Percentiles rank a stretch among this genome's conserved stretches.
Evolutionary conservation across 1,140 invertebrate species (phyloP).

Genomic region (Brachionus paranguensis): DNA sequence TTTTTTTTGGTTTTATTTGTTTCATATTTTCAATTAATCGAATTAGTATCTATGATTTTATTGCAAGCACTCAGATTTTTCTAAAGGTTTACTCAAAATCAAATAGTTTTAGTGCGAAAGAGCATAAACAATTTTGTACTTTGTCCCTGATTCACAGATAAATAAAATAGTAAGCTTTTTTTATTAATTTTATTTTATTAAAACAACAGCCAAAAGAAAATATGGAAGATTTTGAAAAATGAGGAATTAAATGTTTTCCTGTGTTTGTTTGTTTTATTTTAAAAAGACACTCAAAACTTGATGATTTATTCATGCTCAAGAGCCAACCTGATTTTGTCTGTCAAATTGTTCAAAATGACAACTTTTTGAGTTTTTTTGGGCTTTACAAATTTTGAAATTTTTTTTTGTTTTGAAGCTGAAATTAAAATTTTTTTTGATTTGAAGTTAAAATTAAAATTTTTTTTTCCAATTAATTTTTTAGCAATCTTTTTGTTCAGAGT

Average conservation of each 20-base stretch:
- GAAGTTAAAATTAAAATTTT: too few species aligned
- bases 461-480: too few species aligned
- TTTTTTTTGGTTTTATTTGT: not conserved
- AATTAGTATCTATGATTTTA: not conserved
- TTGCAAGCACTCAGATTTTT: not conserved
- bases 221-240: not conserved
- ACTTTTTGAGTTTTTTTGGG: not conserved
- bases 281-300: too few species aligned
- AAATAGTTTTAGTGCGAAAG: not conserved
- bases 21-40: not conserved
- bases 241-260: not conserved
- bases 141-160: not conserved
- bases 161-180: not conserved
- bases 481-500: not conserved
- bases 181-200: not conserved
- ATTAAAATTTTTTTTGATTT: too few species aligned
- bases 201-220: not conserved
- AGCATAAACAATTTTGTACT: not conserved
- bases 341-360: not conserved
- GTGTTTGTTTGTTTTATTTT: not conserved
- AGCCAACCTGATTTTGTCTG: too few species aligned
- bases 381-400: too few species aligned
- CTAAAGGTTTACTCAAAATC: not conserved
- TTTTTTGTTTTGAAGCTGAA: too few species aligned
- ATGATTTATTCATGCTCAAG: too few species aligned